phyloP scores from a whole-genome alignment of 2,113 vertebrate species.

The Psephotus haematonotus region DNA sequence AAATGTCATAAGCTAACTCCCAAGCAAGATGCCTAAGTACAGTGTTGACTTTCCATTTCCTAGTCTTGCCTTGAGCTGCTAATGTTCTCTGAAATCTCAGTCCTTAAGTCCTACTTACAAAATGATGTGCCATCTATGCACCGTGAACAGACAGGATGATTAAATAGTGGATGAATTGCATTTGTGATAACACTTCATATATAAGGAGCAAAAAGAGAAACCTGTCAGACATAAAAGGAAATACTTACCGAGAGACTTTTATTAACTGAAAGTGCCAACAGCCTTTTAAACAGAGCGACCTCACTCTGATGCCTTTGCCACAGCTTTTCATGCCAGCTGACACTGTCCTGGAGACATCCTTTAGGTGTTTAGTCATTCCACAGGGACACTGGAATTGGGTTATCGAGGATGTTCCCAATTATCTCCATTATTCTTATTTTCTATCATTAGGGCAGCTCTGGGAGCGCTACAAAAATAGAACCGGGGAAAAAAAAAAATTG shows the following conservation, averaged over 20 bases:
- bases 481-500: neutral
- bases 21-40: neutral
- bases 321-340: neutral
- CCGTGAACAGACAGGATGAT: neutral
- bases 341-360: constrained; percentile 32
- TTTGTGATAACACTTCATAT: neutral
- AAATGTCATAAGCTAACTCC: neutral
- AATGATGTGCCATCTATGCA: fast-evolving
- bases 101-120: fast-evolving
- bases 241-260: neutral
- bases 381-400: constrained; percentile 10
- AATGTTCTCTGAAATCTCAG: neutral
- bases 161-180: neutral
- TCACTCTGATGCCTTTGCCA: neutral
- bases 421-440: constrained; percentile 9
- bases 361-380: neutral
- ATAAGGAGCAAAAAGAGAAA: neutral
- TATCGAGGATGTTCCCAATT: constrained; percentile 45
- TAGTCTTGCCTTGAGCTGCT: neutral
- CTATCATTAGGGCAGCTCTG: neutral
- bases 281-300: neutral
- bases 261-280: neutral
- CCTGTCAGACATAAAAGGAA: constrained; percentile 8
- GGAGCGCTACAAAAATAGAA: constrained; percentile 32
- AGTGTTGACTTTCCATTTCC: fast-evolving